phyloP scores from a whole-genome alignment of 2,888 invertebrate species.

The Imbricaverruca yamaguchii region DNA sequence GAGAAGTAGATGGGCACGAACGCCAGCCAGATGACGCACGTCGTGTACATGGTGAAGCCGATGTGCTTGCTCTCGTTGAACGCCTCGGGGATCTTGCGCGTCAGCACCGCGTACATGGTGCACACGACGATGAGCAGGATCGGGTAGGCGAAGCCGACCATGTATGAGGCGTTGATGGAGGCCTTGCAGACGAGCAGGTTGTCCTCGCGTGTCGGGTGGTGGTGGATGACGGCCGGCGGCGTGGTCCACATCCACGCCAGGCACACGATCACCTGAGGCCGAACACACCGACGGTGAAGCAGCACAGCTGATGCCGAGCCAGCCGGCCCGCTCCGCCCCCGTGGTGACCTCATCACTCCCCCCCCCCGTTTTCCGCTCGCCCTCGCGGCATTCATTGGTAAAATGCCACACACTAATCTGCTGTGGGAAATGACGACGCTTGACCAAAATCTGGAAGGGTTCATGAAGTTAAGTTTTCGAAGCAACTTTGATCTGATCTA shows the following conservation, averaged over 20 bases:
- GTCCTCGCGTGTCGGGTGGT: conserved; percentile 84
- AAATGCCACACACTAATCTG: no score
- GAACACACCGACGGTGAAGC: no score
- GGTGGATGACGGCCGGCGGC: conserved; percentile 80
- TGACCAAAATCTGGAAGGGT: no score
- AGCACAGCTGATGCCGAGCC: no score
- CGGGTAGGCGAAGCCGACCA: conserved; percentile 90
- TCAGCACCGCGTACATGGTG: conserved; percentile 91
- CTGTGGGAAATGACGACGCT: no score
- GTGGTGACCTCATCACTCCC: no score
- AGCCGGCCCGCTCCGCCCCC: no score
- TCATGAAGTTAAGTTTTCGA: no score
- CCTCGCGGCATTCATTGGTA: no score
- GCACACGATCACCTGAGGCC: conserved; percentile 66
- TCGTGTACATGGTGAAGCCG: conserved; percentile 99
- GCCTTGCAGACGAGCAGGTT: conserved; percentile 88
- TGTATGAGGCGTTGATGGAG: conserved; percentile 84
- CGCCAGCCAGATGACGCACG: conserved; percentile 95
- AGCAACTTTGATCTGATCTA: no score
- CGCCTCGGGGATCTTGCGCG: conserved; percentile 94
- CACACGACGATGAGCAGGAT: conserved; percentile 62
- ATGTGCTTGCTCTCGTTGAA: conserved; percentile 98
- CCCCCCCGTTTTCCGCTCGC: no score
- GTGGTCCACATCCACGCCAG: conserved; percentile 86
- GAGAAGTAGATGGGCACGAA: conserved; percentile 96